Evolutionary conservation across 2,888 invertebrate genomes (phyloP).

Genomic region (Ectropis crepuscularia): DNA sequence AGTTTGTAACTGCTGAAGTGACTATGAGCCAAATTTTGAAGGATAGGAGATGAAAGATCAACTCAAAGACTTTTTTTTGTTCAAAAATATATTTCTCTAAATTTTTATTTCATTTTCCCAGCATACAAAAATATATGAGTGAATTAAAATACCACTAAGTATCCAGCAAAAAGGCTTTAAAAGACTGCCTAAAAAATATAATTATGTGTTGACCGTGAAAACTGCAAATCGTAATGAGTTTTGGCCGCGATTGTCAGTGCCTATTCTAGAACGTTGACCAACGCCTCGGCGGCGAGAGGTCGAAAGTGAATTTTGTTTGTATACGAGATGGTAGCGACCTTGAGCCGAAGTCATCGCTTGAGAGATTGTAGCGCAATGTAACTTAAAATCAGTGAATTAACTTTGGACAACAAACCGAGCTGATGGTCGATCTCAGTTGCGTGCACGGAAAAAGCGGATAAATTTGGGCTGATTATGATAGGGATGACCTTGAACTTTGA

Average conservation of each 20-base stretch:
- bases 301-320: slow-evolving; percentile 66
- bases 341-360: slow-evolving; percentile 40
- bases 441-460: too few species aligned
- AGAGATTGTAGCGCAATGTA: slow-evolving; percentile 13
- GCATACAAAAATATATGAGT: too few species aligned
- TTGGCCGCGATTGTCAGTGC: slow-evolving; percentile 15
- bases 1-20: too few species aligned
- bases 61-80: too few species aligned
- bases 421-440: too few species aligned
- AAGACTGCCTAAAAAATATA: not conserved
- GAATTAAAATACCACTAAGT: too few species aligned
- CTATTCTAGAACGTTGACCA: slow-evolving; percentile 59
- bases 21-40: too few species aligned
- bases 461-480: too few species aligned
- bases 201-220: not conserved
- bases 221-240: not conserved
- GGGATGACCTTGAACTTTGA: too few species aligned
- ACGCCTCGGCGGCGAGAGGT: slow-evolving; percentile 46
- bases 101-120: too few species aligned
- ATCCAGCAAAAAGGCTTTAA: not conserved
- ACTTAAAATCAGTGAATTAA: slow-evolving; percentile 8
- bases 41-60: too few species aligned
- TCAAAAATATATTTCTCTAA: too few species aligned
- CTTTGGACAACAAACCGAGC: not conserved
- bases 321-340: slow-evolving; percentile 43